Evolutionary conservation across 2,888 invertebrate genomes (phyloP).

Genomic region (Limnephilus auricula): DNA sequence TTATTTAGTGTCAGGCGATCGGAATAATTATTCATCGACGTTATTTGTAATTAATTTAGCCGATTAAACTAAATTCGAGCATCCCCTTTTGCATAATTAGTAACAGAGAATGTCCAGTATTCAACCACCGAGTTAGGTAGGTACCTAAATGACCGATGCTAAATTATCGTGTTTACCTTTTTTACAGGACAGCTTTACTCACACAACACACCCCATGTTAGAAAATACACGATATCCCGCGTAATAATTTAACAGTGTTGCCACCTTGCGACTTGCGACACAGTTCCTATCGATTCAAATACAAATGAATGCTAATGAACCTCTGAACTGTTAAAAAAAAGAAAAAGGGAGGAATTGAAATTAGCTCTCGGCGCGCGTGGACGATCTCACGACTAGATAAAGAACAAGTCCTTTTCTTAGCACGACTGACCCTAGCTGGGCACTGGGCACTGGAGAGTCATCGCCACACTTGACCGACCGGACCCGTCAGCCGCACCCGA

Average conservation of each 20-base stretch:
- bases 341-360: conserved; percentile 58
- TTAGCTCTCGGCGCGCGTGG: conserved; percentile 61
- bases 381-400: conserved; percentile 53
- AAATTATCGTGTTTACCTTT: conserved; percentile 38
- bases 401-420: conserved; percentile 34
- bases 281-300: conserved; percentile 61
- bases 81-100: conserved; percentile 46
- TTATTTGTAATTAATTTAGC: conserved; percentile 9
- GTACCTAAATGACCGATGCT: conserved; percentile 22
- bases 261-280: conserved; percentile 62
- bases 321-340: conserved; percentile 43
- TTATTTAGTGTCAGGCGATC: conserved; percentile 17
- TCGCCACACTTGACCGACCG: background rate
- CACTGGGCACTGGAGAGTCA: background rate
- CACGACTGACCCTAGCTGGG: conserved; percentile 8
- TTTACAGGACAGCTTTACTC: background rate
- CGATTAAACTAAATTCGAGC: background rate
- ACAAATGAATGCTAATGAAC: conserved; percentile 65
- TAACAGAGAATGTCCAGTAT: conserved; percentile 49
- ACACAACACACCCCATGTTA: conserved; percentile 29
- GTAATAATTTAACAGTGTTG: conserved; percentile 57
- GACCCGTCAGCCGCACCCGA: background rate
- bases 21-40: background rate
- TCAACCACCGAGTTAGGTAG: background rate
- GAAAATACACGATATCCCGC: conserved; percentile 48